Base-by-base conservation (phyloP, 2,888 invertebrate species). In the Morpho helenor region DNA sequence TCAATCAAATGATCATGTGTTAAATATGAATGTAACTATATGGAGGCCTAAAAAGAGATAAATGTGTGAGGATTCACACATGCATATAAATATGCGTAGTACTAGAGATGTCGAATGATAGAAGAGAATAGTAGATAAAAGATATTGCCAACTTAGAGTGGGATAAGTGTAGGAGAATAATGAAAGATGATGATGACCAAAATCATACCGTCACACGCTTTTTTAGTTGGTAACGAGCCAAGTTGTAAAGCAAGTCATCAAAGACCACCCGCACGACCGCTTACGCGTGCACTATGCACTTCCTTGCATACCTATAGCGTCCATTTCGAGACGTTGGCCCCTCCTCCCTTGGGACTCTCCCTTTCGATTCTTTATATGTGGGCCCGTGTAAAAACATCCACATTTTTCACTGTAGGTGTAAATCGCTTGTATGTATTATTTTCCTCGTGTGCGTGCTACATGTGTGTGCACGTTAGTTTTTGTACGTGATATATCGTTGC, bases 281-380 rank as follows among this genome's bases (percentile, higher is more conserved):
- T 58, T 66, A 72, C 66, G 67, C 61, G 71, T 63, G 75, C 70
- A 76, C 76, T 80, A 76, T 88, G 88, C 88, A 88, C 78, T 87
- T 82, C 83, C 84, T 83, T 87, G 87, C 87, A 85, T 82, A 84
- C 80, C 82, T 80, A 89, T 85, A 78, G 83, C 77, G 84, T 82
- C 87, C 86, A 84, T 86, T 84, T 84, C 81, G 80, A 84, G 87
- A 85, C 87, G 79, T 79, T 86, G 80, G 87, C 90, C 77, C 91
- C 88, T 77, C 89, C 90, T 90, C 88, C 90, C 90, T 57, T 64
- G 90, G 87, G 91, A 91, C 89, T 89, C 84, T 89, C 90, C 86
- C 87, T 89, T 85, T 89, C 84, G 68, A 67, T 67, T 67, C 66
- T 60, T 58, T 72, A 64, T 49, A 73, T 79, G 76, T 73, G 79